phyloP scores from a whole-genome alignment of 2,113 vertebrate genomes.

The Pontoporia blainvillei region DNA sequence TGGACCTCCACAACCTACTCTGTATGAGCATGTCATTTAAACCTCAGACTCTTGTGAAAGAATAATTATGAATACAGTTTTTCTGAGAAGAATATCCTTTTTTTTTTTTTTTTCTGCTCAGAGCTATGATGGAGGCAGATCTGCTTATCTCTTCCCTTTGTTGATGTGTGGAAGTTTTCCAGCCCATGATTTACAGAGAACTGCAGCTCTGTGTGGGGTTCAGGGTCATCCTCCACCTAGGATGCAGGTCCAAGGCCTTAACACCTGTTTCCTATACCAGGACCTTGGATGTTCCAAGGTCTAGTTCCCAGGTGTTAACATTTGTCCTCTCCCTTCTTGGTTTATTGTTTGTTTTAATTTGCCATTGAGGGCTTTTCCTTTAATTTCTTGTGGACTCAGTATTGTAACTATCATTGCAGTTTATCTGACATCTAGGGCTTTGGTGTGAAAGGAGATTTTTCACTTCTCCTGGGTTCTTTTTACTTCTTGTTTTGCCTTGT shows the following conservation, averaged over 20 bases:
- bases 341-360: not conserved
- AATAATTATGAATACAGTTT: not conserved
- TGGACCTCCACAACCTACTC: not conserved
- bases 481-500: not conserved
- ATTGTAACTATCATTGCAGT: not conserved
- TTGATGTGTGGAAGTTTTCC: not conserved
- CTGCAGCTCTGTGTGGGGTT: not conserved
- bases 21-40: not conserved
- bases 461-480: not conserved
- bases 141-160: not conserved
- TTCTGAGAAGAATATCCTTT: not conserved
- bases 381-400: not conserved
- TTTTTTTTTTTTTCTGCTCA: not conserved
- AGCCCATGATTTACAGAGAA: not conserved
- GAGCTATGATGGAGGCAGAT: not conserved
- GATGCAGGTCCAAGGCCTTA: not conserved
- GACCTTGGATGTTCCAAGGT: not conserved
- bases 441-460: not conserved
- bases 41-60: not conserved
- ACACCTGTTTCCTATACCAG: not conserved
- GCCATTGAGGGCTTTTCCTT: not conserved
- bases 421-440: not conserved
- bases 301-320: not conserved
- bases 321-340: not conserved
- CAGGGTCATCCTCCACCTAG: fast-evolving